Evolutionary conservation across 2,113 vertebrate species (phyloP), one percentile per base, ranked within the genome.

Genomic region (Pao palembangensis): DNA sequence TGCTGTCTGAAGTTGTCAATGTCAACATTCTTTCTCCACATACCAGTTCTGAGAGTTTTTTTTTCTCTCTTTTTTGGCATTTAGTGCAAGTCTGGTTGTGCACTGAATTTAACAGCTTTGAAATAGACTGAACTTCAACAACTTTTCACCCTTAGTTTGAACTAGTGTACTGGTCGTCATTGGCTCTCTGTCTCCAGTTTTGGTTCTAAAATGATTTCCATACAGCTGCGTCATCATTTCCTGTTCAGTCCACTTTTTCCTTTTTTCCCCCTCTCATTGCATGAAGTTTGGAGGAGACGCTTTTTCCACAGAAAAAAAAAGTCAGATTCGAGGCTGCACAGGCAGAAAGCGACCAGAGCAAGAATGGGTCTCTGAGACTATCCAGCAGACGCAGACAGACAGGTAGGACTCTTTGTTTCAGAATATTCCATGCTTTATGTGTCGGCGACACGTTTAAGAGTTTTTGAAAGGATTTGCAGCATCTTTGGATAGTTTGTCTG

Each of bases 141-240:
- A 23, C 25, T 28, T 28, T 3, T 28, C 34, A 38, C 34, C 8
- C 3, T 7, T 4, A 7, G 25, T 28, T 28, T 7, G 5, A 7
- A 38, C 34, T 12, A 2, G 34, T 11, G 34, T 38, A 8, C 34
- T 12, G 11, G 8, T 38, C 34, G 34, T 38, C 34, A 2, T 12
- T 12, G 34, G 34, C 13, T 47, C 44, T 47, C 6, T 2, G 6
- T n/a, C 5, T n/a, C 44, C 13, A 47, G 15, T 47, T n/a, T 6
- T 61, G 46, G 58, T 38, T 38, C 34, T 46, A 44, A 51, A 71
- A 41, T 78, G 64, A 81, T 78, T 84, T 79, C 78, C 75, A 85
- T 79, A 53, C 59, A 69, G 75, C 78, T 59, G 76, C 85, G 85
- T 90, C 89, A 90, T 76, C 82, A 25, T 88, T 90, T 91, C 90